A percentile compares a stretch with the other conserved stretches of the same genome.
These are phyloP conservation scores for Ischnus inquisitorius DNA, from an alignment of 2,888 invertebrate genomes.

Conservation along the genomic window DNA sequence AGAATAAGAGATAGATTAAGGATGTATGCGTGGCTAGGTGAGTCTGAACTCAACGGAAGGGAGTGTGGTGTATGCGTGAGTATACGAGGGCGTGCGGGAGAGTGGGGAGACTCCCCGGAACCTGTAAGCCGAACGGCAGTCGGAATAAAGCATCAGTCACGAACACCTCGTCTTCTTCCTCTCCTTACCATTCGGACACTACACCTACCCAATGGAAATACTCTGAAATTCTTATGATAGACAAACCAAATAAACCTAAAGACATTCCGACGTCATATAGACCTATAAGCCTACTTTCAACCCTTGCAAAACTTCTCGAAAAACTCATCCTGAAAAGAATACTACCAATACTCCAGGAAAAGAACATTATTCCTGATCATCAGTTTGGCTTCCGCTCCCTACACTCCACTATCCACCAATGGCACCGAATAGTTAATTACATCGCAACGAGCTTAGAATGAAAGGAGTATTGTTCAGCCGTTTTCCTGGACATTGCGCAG, in stretches of 20 bases:
- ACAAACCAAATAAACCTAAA: constrained; percentile 70
- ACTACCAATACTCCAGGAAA: background rate
- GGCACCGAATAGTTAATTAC: no score
- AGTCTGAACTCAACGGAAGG: background rate
- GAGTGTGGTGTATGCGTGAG: background rate
- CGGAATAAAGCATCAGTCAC: background rate
- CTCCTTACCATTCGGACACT: background rate
- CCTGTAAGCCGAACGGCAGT: background rate
- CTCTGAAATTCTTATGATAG: constrained; percentile 62
- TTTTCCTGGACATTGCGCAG: no score
- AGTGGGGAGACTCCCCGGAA: background rate
- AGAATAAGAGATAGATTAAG: background rate
- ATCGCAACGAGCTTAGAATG: no score
- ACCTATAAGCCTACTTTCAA: constrained; percentile 8
- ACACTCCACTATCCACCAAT: no score
- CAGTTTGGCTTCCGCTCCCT: background rate
- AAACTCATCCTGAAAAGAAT: constrained; percentile 5
- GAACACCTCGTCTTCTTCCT: background rate
- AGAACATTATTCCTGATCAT: background rate
- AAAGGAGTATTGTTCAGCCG: no score
- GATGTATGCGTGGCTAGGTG: background rate
- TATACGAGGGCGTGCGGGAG: background rate
- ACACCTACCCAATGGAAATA: constrained; percentile 69
- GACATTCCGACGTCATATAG: constrained; percentile 11
- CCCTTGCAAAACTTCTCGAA: constrained; percentile 1